These are phyloP conservation scores for Eueides isabella DNA, from an alignment of 1,140 invertebrate genomes.

Conservation along the genomic window DNA sequence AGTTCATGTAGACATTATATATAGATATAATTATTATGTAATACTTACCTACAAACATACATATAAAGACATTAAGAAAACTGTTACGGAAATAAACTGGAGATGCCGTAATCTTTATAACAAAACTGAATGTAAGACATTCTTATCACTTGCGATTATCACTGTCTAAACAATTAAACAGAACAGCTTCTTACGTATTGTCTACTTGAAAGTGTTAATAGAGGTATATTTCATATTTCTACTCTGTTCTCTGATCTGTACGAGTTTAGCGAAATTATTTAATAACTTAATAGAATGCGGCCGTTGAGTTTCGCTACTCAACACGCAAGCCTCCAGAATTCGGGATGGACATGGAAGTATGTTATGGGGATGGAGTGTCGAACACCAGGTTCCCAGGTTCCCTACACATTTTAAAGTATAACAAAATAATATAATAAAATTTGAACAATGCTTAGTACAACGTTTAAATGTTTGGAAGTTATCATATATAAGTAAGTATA, in stretches of 20 bases:
- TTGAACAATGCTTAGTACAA: no score
- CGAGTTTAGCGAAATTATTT: no score
- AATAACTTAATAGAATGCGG: no score
- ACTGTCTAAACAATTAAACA: neutral
- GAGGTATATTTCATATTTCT: neutral
- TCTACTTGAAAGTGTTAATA: neutral
- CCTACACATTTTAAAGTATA: no score
- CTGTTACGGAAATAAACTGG: slow-evolving; percentile 3
- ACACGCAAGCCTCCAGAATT: no score
- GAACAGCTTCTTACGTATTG: neutral
- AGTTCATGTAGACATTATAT: neutral
- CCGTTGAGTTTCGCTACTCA: no score
- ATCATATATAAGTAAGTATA: no score
- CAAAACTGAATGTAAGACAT: slow-evolving; percentile 4
- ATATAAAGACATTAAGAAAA: neutral
- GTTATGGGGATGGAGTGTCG: no score
- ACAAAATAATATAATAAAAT: no score
- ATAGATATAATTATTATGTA: neutral
- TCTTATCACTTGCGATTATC: neutral
- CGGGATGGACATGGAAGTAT: no score
- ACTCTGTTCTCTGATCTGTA: neutral
- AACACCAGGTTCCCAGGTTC: no score
- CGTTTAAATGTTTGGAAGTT: no score
- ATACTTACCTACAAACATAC: neutral
- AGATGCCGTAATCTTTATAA: slow-evolving; percentile 13